Base-by-base conservation (phyloP, 2,888 invertebrate species). In the Temnothorax rugatulus region DNA sequence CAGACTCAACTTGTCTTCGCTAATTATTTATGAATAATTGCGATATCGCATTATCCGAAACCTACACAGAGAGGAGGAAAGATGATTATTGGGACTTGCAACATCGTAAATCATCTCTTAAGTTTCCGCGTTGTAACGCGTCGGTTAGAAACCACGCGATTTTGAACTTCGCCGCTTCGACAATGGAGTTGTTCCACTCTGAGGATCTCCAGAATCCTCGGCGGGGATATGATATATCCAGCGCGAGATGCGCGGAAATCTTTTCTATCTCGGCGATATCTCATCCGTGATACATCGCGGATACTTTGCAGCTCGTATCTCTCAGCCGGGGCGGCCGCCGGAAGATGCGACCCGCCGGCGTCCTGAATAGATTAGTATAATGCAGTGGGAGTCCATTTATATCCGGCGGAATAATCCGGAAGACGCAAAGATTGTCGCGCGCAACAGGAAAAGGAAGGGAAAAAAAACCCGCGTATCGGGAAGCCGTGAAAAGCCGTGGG, bases 291-390 rank as follows among this genome's bases (percentile, higher is more conserved):
- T 82, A 69, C 52, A 82, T 69, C 69, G 69, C 63, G 57, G 59
- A 77, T 79, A 50, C 50, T 68, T 82, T 76, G 74, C 77, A 69
- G 73, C 54, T 77, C 75, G 61, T 82, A 77, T 87, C 64, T 77
- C 63, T 68, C 61, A 25, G 47, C 41, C 29, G 57, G 61, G 34
- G 5, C 41, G 13, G 11, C 38, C 13, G 63, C n/a, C n/a, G 85
- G 57, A 71, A 75, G 69, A 85, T 57, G 87, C 71, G 75, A 59
- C 34, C 68, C 57, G 81, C 66, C 68, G 29, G 41, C 44, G 38
- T 52, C 54, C 75, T 81, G 83, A 83, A 87, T 87, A 54, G 83
- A 88, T 87, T 84, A 84, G 81, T 75, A 84, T 85, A 85, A 87
- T 84, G 63, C 61, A 34, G 21, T n/a, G 47, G 25, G 13, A 63